Evolutionary conservation across 53 echinoderm and acorn worm species (phyloP), one percentile per base, ranked within the genome.

Genomic region (Henricia sp.): DNA sequence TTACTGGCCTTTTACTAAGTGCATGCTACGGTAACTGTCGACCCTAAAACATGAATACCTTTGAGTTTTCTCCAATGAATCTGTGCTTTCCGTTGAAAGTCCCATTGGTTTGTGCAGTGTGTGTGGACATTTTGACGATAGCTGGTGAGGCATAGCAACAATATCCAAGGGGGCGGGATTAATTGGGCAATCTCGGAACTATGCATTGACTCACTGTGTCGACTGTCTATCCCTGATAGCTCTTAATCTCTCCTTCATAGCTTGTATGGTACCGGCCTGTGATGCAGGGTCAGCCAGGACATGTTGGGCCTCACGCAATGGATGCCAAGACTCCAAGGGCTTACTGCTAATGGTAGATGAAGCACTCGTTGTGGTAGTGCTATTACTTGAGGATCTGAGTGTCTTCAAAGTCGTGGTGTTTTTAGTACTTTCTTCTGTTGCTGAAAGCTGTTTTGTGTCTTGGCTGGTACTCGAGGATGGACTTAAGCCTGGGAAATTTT

Each of bases 201-300:
- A n/a, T n/a, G n/a, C n/a, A n/a, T n/a, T 50, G 39, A 38, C 70
- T 82, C 44, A 77, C 80, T 42, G 13, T 6, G 30, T 23, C 3
- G 11, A 27, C 26, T 44, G 48, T 20, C 25, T 38, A 32, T 80
- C 80, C 13, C 80, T 46, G 50, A 80, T 80, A 0, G 36, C 70
- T 16, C 56, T 52, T 36, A 88, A 59, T 38, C 71, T 85, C 48
- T 85, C 84, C 83, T 93, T 93, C 89, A 92, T 71, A n/a, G 65
- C 86, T 9, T 77, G 83, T 8, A 96, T 80, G 38, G 94, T 94
- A 4, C 92, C 93, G 1, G 97, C 97, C 62, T 89, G 87, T 27
- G 94, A 94, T 0, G 97, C 80, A 2, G 97, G 97, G 52, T 96
- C 97, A 6, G 57, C 66, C 19, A 94, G 40, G 36, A 87, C 90